Evolutionary conservation across 2,888 invertebrate species (phyloP).

Genomic region (Hypercompe scribonia): DNA sequence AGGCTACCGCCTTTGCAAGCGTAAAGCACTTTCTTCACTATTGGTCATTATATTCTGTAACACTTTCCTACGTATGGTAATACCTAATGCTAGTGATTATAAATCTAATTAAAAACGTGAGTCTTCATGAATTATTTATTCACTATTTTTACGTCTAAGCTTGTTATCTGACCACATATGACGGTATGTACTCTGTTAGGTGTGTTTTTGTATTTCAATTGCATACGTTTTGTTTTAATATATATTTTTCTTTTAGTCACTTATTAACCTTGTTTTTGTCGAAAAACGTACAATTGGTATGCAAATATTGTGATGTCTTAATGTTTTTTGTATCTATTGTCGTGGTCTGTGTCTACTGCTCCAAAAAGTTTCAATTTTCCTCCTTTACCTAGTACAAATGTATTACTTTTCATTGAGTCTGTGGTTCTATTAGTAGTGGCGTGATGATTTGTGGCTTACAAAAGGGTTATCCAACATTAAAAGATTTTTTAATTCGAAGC

Average conservation of each 20-base stretch:
- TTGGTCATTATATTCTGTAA: conserved; percentile 32
- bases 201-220: background rate
- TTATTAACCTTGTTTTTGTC: background rate
- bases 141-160: background rate
- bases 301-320: background rate
- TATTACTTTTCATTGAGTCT: too few species aligned
- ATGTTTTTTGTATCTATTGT: too few species aligned
- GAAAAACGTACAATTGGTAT: background rate
- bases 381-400: too few species aligned
- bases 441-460: too few species aligned
- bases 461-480: too few species aligned
- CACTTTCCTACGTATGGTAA: conserved; percentile 43
- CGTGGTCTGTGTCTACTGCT: too few species aligned
- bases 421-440: too few species aligned
- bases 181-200: background rate
- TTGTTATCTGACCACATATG: background rate
- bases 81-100: conserved; percentile 47
- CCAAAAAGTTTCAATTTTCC: too few species aligned
- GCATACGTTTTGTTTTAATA: background rate
- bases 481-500: too few species aligned
- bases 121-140: conserved; percentile 15
- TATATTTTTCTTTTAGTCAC: background rate
- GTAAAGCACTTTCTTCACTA: conserved; percentile 47
- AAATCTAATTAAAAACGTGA: conserved; percentile 35
- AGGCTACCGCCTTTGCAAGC: background rate